Percentiles rank a stretch among this genome's conserved stretches.
Evolutionary conservation across 2,113 vertebrate species (phyloP).

Genomic region (Lipophrys pholis): DNA sequence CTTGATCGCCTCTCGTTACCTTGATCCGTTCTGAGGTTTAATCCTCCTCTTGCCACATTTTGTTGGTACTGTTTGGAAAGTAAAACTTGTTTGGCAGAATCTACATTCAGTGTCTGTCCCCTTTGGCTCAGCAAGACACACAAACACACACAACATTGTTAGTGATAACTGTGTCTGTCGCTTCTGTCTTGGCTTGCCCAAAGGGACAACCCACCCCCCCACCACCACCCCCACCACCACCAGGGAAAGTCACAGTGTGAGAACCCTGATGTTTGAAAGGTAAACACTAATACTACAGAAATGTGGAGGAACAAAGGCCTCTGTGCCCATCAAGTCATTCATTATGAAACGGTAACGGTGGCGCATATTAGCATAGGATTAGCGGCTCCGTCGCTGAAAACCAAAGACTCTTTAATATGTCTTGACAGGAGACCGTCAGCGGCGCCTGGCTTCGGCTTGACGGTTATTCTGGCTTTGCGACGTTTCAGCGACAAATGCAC

Average conservation of each 20-base stretch:
- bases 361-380: slow-evolving; percentile 1
- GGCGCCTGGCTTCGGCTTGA: no score
- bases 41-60: slow-evolving; percentile 11
- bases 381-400: neutral
- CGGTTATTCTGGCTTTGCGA: no score
- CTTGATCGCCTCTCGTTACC: no score
- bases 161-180: slow-evolving; percentile 28
- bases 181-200: slow-evolving; percentile 42
- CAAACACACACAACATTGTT: no score
- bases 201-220: no score
- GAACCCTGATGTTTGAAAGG: neutral
- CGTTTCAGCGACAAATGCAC: no score
- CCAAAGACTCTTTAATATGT: no score
- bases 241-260: neutral
- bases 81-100: slow-evolving; percentile 51
- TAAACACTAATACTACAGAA: neutral
- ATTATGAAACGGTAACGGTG: neutral
- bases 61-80: slow-evolving; percentile 30
- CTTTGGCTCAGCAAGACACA: slow-evolving; percentile 33
- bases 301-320: no score
- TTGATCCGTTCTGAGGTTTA: slow-evolving; percentile 5
- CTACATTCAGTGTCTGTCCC: slow-evolving; percentile 41
- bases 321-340: neutral
- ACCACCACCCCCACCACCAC: no score
- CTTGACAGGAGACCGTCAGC: no score